These are phyloP conservation scores for Calcarius lapponicus DNA, from an alignment of 2,797 vertebrate genomes.

Conservation along the genomic window DNA sequence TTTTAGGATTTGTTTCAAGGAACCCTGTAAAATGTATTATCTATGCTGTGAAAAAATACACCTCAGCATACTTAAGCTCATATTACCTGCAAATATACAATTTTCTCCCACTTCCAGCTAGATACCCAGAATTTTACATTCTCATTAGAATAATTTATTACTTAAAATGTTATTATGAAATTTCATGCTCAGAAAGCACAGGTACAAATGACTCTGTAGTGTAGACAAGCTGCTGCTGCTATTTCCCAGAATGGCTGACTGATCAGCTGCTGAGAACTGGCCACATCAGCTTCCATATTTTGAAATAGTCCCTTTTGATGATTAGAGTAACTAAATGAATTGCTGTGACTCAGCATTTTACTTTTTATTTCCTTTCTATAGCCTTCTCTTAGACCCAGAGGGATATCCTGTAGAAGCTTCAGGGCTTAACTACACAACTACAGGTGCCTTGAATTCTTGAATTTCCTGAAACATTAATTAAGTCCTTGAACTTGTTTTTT, in stretches of 20 bases:
- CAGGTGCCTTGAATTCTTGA: not conserved
- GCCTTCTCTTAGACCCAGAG: not conserved
- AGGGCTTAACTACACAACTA: not conserved
- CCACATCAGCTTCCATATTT: not conserved
- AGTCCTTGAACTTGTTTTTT: not conserved
- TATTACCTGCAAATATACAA: not conserved
- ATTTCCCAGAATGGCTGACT: too few relatives aligned
- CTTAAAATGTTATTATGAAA: not conserved
- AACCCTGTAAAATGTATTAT: not conserved
- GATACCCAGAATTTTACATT: not conserved
- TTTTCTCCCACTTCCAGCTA: not conserved
- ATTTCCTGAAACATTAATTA: not conserved
- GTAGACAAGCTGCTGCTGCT: not conserved
- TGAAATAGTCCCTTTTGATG: not conserved
- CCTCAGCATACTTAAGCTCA: not conserved
- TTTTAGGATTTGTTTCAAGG: not conserved
- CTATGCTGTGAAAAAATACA: not conserved
- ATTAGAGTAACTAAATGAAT: constrained; percentile 15
- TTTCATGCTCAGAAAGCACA: not conserved
- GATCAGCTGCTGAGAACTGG: not conserved
- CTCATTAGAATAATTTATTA: not conserved
- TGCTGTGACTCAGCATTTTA: constrained; percentile 54
- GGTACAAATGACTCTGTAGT: not conserved
- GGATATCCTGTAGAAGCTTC: not conserved
- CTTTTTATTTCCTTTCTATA: constrained; percentile 42